Percentiles rank a stretch among this genome's conserved stretches.
Evolutionary conservation across 2,888 invertebrate species (phyloP).

Genomic region (Rotaria sp.): DNA sequence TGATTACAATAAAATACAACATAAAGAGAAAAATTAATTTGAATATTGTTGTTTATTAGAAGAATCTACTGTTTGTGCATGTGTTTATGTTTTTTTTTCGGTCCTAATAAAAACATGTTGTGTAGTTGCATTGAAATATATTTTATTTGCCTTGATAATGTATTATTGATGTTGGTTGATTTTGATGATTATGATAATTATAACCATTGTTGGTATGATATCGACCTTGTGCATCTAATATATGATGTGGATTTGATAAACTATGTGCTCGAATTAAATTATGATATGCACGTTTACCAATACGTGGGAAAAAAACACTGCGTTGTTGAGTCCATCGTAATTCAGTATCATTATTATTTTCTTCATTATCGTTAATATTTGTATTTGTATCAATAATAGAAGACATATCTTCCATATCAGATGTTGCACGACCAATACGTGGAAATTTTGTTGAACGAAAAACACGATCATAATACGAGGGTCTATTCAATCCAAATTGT

Average conservation of each 20-base stretch:
- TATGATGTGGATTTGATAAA: not conserved
- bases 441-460: constrained; percentile 11
- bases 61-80: not conserved
- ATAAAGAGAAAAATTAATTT: not conserved
- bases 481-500: not conserved
- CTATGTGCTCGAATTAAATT: not conserved
- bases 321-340: not conserved
- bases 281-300: constrained; percentile 27
- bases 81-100: not conserved
- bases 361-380: not conserved
- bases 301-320: constrained; percentile 11
- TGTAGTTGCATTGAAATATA: not conserved
- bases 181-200: not conserved
- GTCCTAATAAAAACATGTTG: not conserved
- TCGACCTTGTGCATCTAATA: constrained; percentile 3
- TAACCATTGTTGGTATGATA: not conserved
- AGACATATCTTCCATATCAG: not conserved
- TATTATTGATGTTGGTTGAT: not conserved
- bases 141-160: not conserved
- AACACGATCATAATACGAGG: not conserved
- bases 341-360: not conserved
- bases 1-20: not conserved
- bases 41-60: not conserved
- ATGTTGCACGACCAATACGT: not conserved
- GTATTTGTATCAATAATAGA: not conserved